Base-by-base conservation (phyloP, 2,797 vertebrate species). In the Tamandua tetradactyla region DNA sequence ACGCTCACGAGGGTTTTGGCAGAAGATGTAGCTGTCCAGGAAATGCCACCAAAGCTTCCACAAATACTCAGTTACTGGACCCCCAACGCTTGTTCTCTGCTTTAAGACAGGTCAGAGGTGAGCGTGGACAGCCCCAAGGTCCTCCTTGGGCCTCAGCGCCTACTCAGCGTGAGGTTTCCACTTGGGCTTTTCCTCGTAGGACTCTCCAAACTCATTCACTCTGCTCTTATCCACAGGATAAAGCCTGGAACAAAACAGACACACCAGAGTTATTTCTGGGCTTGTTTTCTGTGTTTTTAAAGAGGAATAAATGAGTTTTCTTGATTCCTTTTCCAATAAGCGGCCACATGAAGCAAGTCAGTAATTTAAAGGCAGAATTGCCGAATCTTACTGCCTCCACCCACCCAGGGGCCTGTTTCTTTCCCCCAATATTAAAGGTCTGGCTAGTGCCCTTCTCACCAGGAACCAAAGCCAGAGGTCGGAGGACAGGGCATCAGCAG, bases 161-260 rank as follows among this genome's bases (percentile, higher is more conserved):
- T 98, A 99, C 89, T 98, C 98, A 89, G 98, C 98, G 96, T 97
- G 99, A 97, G 97, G 91, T 96, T 98, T 99, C 97, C 95, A 98
- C 97, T 98, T 98, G 17, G 98, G 90, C 95, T 99, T 99, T 97
- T 99, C 99, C 98, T 98, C 98, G 0, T 99, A 99, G 14, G 99
- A 99, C 97, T 98, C 98, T 86, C 99, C 98, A 2, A 98, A 98
- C 72, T 99, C 99, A 62, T 99, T 99, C 96, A 98, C 98, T 98
- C 99, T 99, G 98, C 98, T 98, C 98, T 98, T 99, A 98, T 99
- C 99, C 96, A 98, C 96, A 84, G 98, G 98, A 94, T 98, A 99
- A 97, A 98, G 98, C 98, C 99, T 99, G 97, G 18, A 32, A 96
- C 0, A 14, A 93, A 37, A 78, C 42, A n/a, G 35, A 5, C 52